Percentiles rank a stretch among this genome's conserved stretches.
These are phyloP conservation scores for Zeus faber DNA, from an alignment of 2,113 vertebrate genomes.

Conservation along the genomic window DNA sequence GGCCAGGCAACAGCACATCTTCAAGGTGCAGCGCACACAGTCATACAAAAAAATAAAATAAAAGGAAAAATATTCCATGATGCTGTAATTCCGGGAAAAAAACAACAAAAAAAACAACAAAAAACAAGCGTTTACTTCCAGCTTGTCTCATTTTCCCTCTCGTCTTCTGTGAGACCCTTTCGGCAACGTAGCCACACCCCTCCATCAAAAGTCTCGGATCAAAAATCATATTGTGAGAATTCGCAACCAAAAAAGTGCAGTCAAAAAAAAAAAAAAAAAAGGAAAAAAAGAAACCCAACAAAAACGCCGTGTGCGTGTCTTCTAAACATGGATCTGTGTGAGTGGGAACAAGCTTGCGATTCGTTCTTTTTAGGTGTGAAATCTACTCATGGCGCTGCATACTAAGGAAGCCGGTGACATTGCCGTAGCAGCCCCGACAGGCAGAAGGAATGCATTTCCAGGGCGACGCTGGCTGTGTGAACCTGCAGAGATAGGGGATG, in stretches of 20 bases:
- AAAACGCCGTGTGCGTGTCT: not conserved
- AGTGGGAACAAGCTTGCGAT: not conserved
- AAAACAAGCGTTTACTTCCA: not conserved
- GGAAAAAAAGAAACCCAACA: too few relatives aligned
- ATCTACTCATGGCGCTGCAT: constrained; percentile 33
- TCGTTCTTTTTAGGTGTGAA: constrained; percentile 2
- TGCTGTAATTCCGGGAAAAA: not conserved
- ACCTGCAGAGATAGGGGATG: constrained; percentile 24
- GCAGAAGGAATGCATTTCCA: constrained; percentile 40
- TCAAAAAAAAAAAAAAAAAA: too few relatives aligned
- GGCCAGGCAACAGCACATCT: constrained; percentile 31
- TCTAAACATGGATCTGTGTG: not conserved
- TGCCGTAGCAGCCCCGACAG: constrained; percentile 17
- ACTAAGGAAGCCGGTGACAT: constrained; percentile 22
- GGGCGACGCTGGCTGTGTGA: constrained; percentile 33
- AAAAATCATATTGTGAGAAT: too few relatives aligned
- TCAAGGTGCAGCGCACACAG: constrained; percentile 22
- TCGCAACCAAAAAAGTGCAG: too few relatives aligned
- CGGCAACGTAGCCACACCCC: not conserved
- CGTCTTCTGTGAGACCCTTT: not conserved
- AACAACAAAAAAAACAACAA: not conserved
- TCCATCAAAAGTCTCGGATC: too few relatives aligned
- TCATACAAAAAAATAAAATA: constrained; percentile 6
- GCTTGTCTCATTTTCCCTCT: constrained; percentile 12
- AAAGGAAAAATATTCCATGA: constrained; percentile 3